Base-by-base conservation (phyloP, 2,113 vertebrate genomes). In the Nestor notabilis region DNA sequence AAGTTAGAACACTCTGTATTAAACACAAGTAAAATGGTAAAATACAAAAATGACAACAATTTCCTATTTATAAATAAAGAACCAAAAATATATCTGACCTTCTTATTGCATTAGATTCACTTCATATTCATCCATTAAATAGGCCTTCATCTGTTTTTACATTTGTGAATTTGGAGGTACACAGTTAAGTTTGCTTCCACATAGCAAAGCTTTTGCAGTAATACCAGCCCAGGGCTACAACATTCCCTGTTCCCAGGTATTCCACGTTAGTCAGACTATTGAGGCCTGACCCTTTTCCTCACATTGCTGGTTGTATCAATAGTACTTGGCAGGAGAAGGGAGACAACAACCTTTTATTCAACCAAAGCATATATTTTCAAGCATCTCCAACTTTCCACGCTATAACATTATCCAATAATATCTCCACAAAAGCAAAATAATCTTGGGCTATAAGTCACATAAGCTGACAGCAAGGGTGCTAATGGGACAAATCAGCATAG, bases 21-120 rank as follows among this genome's bases (percentile, higher is more conserved):
- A 80, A 82, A 71, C 74, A 83, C 20, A 95, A 71, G 19, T 33
- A 77, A 23, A 72, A 82, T 41, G 23, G 28, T 58, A 79, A 93
- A 83, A 31, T 63, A 81, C 13, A 74, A 65, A 91, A 78, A 33
- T 20, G 37, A 33, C 46, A 87, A 52, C 18, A 41, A 80, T 70
- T 79, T 41, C 13, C 70, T 55, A 17, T 61, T 90, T 83, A 33
- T 75, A 63, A 87, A 69, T 56, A 69, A n/a, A n/a, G 25, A 91
- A 50, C 6, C 4, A 74, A 94, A 93, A 85, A 39, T 18, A 66
- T 28, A 19, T 9, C 35, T 33, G 53, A 68, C 33, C 31, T 41
- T 69, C 20, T 28, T 66, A 21, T 33, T 58, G 46, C 12, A 6
- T 56, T 46, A 77, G 9, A 74, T n/a, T 82, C 13, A 24, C 10